Percentiles rank a stretch among this genome's conserved stretches.
Evolutionary conservation across 2,113 vertebrate species (phyloP).

Genomic region (Triplophysa tibetana): DNA sequence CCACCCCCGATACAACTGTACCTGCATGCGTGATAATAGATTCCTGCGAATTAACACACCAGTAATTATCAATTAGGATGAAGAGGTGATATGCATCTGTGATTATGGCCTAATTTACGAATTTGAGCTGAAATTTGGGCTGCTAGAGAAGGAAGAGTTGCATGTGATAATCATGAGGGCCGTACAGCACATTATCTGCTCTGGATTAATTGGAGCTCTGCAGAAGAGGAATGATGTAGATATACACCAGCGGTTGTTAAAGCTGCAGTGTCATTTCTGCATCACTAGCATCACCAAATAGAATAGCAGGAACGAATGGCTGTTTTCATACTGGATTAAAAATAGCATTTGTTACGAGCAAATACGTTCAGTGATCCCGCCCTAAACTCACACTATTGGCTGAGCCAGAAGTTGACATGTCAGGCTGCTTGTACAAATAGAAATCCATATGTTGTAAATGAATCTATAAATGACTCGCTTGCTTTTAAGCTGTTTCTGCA

Average conservation of each 20-base stretch:
- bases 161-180: conserved; percentile 62
- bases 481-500: no score
- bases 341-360: background rate
- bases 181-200: conserved; percentile 65
- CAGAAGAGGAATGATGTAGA: conserved; percentile 39
- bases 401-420: background rate
- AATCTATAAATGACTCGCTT: no score
- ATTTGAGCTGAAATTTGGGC: conserved; percentile 33
- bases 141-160: conserved; percentile 42
- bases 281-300: background rate
- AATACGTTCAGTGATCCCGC: background rate
- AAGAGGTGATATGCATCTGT: conserved; percentile 60
- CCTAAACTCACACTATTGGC: background rate
- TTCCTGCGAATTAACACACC: conserved; percentile 66
- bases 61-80: conserved; percentile 75
- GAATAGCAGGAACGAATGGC: background rate
- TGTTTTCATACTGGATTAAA: background rate
- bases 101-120: conserved; percentile 60
- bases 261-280: background rate
- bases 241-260: background rate
- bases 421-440: no score
- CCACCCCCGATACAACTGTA: conserved; percentile 64
- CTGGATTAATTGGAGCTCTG: conserved; percentile 39
- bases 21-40: conserved; percentile 67
- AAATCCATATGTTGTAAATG: no score